Conservation (phyloP, 2,113 vertebrate genomes). For the Anarrhichthys ocellatus region DNA sequence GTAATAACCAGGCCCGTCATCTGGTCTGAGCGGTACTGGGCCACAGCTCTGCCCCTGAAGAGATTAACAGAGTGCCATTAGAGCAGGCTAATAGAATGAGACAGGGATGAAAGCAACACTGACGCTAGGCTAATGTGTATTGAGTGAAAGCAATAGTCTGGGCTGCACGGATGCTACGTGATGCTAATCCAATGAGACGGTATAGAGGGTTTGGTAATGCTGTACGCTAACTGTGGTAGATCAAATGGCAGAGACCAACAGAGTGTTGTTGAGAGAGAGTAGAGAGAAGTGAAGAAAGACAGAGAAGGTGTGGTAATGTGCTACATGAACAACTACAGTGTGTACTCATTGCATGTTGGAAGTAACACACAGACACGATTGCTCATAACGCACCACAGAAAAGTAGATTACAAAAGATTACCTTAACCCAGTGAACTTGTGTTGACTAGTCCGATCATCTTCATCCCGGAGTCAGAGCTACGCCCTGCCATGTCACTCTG, state of each 20-base stretch:
- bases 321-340: neutral
- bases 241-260: conserved; percentile 57
- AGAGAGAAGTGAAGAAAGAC: conserved; percentile 16
- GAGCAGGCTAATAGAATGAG: conserved; percentile 75
- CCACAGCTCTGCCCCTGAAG: conserved; percentile 56
- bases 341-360: neutral
- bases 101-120: conserved; percentile 67
- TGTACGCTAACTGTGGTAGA: conserved; percentile 42
- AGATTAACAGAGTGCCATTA: conserved; percentile 75
- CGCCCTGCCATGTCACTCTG: conserved; percentile 35
- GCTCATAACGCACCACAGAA: neutral
- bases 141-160: conserved; percentile 72
- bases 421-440: conserved; percentile 57
- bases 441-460: conserved; percentile 36
- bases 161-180: conserved; percentile 49
- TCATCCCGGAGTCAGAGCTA: conserved; percentile 38
- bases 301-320: conserved; percentile 46
- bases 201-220: conserved; percentile 53
- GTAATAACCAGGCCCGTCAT: conserved; percentile 68
- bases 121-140: conserved; percentile 71
- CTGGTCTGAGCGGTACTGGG: conserved; percentile 55
- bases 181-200: conserved; percentile 69
- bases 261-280: conserved; percentile 17
- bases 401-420: conserved; percentile 56
- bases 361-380: neutral